Percentiles rank a stretch among this genome's conserved stretches.
These are phyloP conservation scores for Geopemphigus sp. DNA, from an alignment of 1,140 invertebrate genomes.

Conservation along the genomic window DNA sequence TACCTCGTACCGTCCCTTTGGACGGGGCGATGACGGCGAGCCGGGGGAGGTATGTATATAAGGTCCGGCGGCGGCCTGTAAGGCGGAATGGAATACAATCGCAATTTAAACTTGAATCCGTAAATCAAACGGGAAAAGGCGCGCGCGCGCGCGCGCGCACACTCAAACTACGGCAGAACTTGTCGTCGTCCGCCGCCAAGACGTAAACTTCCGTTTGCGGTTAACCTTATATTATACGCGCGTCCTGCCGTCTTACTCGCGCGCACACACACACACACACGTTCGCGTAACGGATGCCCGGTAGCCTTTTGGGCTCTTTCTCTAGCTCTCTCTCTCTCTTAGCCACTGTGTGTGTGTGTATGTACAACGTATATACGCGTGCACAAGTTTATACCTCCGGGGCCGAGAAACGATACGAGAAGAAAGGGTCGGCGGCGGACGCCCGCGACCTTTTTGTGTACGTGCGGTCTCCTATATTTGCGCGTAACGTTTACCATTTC, in stretches of 20 bases:
- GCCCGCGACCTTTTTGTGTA: conserved; percentile 37
- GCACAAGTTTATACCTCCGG: conserved; percentile 46
- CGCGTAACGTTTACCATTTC: conserved; percentile 36
- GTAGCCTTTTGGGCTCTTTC: conserved; percentile 38
- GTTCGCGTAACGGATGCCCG: conserved; percentile 46
- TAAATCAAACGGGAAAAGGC: conserved; percentile 48
- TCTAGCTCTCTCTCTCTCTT: too few species aligned
- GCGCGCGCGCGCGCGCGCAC: conserved; percentile 11
- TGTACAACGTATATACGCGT: background rate
- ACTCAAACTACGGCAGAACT: conserved; percentile 30
- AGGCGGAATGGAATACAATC: conserved; percentile 35
- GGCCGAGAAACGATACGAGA: background rate
- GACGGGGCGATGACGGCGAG: too few species aligned
- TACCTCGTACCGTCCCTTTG: too few species aligned
- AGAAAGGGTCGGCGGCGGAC: conserved; percentile 16
- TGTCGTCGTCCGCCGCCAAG: conserved; percentile 41
- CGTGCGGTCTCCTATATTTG: conserved; percentile 27
- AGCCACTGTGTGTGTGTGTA: too few species aligned
- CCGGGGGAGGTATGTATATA: background rate
- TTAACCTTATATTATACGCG: conserved; percentile 35
- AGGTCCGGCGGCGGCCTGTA: conserved; percentile 34
- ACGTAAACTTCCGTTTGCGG: conserved; percentile 48
- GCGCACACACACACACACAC: too few species aligned
- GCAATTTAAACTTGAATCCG: conserved; percentile 49
- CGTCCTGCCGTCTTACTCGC: background rate